Evolutionary conservation across 2,888 invertebrate species (phyloP), one percentile per base, ranked within the genome.

Genomic region (Patella depressa): DNA sequence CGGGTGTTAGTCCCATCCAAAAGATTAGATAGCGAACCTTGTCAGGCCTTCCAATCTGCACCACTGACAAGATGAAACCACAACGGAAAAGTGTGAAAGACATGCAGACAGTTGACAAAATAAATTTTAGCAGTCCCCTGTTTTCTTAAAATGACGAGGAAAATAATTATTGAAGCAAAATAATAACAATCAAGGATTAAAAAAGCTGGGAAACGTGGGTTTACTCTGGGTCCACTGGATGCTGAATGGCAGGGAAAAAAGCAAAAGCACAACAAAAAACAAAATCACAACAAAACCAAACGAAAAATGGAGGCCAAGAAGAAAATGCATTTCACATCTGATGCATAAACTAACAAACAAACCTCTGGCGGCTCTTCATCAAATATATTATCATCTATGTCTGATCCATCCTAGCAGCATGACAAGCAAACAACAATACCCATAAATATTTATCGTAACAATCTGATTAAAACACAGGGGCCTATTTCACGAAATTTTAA

Each of bases 311-410:
- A 69, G 34, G 59, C 24, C 15, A 70, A 17, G 17, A 74, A 57
- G 2, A 73, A 29, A 71, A 76, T 54, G 53, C 65, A 69, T 19
- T 5, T 0, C 29, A 75, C 78, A 53, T 76, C 19, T 45, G 9
- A 7, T 45, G 45, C 45, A 45, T 45, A 45, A 45, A 45, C 7
- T 7, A 45, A 45, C 45, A 45, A 53, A 53, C 72, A 45, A 53
- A 53, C 72, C 72, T 65, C 17, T 54, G 79, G 80, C 79, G 45
- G 53, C 14, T 75, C 77, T 57, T 78, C 80, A 45, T 81, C 78
- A 57, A 77, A 71, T 4, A 80, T 19, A 29, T 81, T 76, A 29
- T 73, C 81, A n/a, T 81, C 81, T 45, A 76, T 57, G 72, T 80
- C 82, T 19, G 80, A 79, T n/a, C 69, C 78, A 29, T 81, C 78